phyloP scores from a whole-genome alignment of 2,113 vertebrate species.

The Upupa epops region DNA sequence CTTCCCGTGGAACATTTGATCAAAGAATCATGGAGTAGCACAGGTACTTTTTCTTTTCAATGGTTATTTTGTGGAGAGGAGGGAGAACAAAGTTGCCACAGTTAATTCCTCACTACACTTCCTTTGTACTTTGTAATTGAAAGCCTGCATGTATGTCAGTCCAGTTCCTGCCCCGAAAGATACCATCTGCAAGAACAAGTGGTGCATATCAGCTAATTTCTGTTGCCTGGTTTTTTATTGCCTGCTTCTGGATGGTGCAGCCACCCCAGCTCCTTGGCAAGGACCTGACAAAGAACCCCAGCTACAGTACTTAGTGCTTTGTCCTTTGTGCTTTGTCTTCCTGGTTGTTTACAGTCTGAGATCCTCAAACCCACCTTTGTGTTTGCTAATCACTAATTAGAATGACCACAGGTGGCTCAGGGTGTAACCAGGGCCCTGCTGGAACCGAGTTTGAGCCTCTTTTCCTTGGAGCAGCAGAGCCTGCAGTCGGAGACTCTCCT shows the following conservation, averaged over 20 bases:
- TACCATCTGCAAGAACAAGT: not conserved
- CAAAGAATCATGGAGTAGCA: not conserved
- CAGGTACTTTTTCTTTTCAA: not conserved
- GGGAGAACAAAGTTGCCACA: not conserved
- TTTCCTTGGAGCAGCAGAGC: too few relatives aligned
- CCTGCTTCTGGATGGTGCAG: not conserved
- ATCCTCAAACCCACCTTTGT: too few relatives aligned
- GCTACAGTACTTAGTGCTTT: too few relatives aligned
- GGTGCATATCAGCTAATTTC: not conserved
- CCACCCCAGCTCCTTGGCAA: too few relatives aligned
- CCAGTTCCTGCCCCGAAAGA: not conserved
- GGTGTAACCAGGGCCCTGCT: too few relatives aligned
- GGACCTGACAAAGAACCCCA: too few relatives aligned
- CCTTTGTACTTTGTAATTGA: not conserved
- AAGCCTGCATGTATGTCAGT: not conserved
- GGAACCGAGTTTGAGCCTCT: too few relatives aligned
- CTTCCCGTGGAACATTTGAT: not conserved
- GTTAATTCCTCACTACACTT: not conserved
- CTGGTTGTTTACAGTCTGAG: too few relatives aligned
- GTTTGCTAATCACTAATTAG: too few relatives aligned
- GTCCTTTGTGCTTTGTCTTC: too few relatives aligned
- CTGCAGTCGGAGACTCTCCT: too few relatives aligned
- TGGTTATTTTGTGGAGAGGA: not conserved
- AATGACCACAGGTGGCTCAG: too few relatives aligned
- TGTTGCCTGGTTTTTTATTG: not conserved